Evolutionary conservation across 1,140 invertebrate genomes (phyloP).

Genomic region (Cydia splendana): DNA sequence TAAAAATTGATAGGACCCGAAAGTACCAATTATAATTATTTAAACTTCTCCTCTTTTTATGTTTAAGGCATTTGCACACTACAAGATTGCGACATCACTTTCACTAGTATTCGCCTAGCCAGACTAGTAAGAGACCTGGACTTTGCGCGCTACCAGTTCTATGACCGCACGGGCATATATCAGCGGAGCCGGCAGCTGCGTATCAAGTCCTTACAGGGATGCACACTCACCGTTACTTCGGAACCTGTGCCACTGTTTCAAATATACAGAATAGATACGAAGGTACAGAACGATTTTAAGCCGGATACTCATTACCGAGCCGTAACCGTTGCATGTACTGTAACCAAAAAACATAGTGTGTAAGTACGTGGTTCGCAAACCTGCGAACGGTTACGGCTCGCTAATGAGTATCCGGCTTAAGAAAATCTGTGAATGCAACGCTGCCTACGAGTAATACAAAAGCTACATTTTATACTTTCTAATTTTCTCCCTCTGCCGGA

Average conservation of each 20-base stretch:
- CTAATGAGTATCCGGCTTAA: no score
- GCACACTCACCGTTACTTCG: conserved; percentile 81
- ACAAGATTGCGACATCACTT: conserved; percentile 84
- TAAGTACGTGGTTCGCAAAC: no score
- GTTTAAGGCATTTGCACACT: conserved; percentile 83
- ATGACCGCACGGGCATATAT: conserved; percentile 82
- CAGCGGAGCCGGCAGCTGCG: conserved; percentile 73
- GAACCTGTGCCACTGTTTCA: conserved; percentile 82
- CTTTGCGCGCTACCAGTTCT: conserved; percentile 86
- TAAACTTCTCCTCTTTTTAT: not conserved
- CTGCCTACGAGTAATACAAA: no score
- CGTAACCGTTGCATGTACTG: no score
- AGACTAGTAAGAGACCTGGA: conserved; percentile 86
- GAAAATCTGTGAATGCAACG: not conserved
- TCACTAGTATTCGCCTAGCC: conserved; percentile 85
- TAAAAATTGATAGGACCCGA: not conserved
- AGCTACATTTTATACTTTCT: no score
- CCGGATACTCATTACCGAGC: no score
- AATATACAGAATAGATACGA: conserved; percentile 83
- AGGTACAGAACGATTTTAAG: conserved; percentile 81
- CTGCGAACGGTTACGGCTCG: no score
- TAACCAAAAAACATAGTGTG: no score
- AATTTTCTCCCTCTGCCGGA: no score
- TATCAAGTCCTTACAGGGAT: conserved; percentile 82
- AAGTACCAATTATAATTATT: not conserved